A percentile compares a stretch with the other conserved stretches of the same genome.
phyloP scores from a whole-genome alignment of 2,113 vertebrate species.

The Labrus mixtus region DNA sequence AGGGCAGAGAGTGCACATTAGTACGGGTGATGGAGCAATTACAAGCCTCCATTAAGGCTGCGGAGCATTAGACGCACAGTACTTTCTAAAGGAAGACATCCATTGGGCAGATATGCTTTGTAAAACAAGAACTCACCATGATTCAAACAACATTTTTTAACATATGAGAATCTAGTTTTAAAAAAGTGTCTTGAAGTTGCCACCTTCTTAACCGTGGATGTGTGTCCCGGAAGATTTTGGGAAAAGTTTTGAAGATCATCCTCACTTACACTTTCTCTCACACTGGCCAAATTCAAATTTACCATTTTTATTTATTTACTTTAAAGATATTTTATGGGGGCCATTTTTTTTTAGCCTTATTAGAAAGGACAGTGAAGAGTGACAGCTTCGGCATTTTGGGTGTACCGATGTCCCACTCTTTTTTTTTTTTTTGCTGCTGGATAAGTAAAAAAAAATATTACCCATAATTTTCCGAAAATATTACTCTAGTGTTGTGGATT shows the following conservation, averaged over 20 bases:
- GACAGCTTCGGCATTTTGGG: no score
- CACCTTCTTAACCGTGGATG: not conserved
- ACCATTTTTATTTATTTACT: slow-evolving; percentile 42
- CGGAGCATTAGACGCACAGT: slow-evolving; percentile 52
- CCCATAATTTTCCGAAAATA: slow-evolving; percentile 32
- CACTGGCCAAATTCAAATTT: slow-evolving; percentile 29
- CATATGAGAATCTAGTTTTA: not conserved
- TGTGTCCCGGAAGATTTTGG: slow-evolving; percentile 4
- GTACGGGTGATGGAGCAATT: slow-evolving; percentile 81
- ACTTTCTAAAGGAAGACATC: slow-evolving; percentile 57
- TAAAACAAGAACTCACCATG: slow-evolving; percentile 8
- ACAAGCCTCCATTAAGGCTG: slow-evolving; percentile 74
- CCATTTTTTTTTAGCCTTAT: no score
- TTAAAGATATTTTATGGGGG: not conserved
- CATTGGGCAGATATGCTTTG: slow-evolving; percentile 33
- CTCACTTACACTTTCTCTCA: slow-evolving; percentile 5
- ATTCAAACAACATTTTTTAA: slow-evolving; percentile 4
- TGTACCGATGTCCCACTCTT: no score
- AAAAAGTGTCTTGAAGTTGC: slow-evolving; percentile 14
- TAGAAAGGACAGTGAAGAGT: no score
- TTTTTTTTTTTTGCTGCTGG: not conserved
- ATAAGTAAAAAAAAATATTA: slow-evolving; percentile 26
- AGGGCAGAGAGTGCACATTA: slow-evolving; percentile 79
- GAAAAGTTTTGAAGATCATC: not conserved
- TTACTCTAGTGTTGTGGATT: slow-evolving; percentile 2